A percentile compares a stretch with the other conserved stretches of the same genome.
Evolutionary conservation across 2,888 invertebrate species (phyloP).

Genomic region (Tetropium fuscum): DNA sequence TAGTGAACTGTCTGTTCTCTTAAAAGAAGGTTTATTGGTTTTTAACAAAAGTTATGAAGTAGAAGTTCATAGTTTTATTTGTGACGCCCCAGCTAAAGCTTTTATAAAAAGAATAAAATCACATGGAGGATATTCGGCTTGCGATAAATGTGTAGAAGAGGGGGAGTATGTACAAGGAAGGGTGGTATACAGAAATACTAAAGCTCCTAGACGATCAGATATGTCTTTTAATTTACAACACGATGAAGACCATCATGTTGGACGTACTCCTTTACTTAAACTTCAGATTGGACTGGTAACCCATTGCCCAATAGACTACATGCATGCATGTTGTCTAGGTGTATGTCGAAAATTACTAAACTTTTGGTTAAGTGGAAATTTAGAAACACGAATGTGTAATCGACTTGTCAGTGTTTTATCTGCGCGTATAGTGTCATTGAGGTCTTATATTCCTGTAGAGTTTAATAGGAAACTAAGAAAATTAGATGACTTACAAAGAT

Average conservation of each 20-base stretch:
- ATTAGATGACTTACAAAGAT: slow-evolving; percentile 21
- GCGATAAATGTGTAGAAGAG: slow-evolving; percentile 24
- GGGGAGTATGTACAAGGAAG: slow-evolving; percentile 19
- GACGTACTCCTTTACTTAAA: slow-evolving; percentile 15
- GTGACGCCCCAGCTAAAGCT: slow-evolving; percentile 33
- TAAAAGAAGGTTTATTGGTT: slow-evolving; percentile 17
- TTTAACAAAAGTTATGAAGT: slow-evolving; percentile 24
- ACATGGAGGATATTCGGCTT: slow-evolving; percentile 30
- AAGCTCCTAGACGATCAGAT: slow-evolving; percentile 5
- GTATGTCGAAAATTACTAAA: slow-evolving; percentile 24
- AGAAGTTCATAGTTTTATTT: slow-evolving; percentile 28
- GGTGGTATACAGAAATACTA: slow-evolving; percentile 14
- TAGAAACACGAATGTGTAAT: slow-evolving; percentile 12
- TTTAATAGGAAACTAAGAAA: slow-evolving; percentile 23
- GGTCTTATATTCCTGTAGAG: slow-evolving; percentile 19
- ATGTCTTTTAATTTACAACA: slow-evolving; percentile 13
- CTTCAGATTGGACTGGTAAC: slow-evolving; percentile 14
- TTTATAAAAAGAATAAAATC: slow-evolving; percentile 32
- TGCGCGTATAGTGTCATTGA: slow-evolving; percentile 3
- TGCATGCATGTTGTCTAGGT: slow-evolving; percentile 29
- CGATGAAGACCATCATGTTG: slow-evolving; percentile 26
- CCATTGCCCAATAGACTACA: slow-evolving; percentile 28
- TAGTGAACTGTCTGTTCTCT: slow-evolving; percentile 15
- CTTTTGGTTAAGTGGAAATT: slow-evolving; percentile 22
- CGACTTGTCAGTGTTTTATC: slow-evolving; percentile 19